Evolutionary conservation across 2,113 vertebrate species (phyloP), one percentile per base, ranked within the genome.

Genomic region (Menura novaehollandiae): DNA sequence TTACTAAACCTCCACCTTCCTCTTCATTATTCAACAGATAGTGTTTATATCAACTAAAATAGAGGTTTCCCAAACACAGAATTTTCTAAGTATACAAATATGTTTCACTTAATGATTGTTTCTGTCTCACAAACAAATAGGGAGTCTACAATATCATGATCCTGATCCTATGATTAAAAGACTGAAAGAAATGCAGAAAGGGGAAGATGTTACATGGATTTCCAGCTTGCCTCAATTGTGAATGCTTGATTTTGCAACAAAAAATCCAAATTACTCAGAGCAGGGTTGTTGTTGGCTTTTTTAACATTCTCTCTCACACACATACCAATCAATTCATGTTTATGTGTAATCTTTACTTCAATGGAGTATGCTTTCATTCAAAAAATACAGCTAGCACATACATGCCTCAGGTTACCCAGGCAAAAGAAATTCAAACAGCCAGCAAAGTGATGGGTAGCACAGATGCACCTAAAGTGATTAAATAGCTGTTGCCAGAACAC

Each of bases 361-460:
- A 3, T 69, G 53, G 6, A 64, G 22, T 47, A 56, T 44, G 20
- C 44, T 76, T 91, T 86, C 26, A 59, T 92, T 96, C 82, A 55
- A 81, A 96, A 92, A 93, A 44, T 43, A 62, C 35, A 83, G 46
- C 43, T 32, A 74, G 52, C 32, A 89, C 37, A 60, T 51, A 28
- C 8, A 63, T 37, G 64, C 64, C 71, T 91, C n/a, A 77, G 74
- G 80, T 79, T 78, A 81, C 13, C 6, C 60, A 67, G 47, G 47
- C 41, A 87, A 92, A 82, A 84, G 60, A 80, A 92, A 94, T 28
- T 71, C 49, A 66, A 76, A 52, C 32, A 91, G 60, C 32, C 79
- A 96, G 83, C 37, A 81, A 91, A 93, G 69, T 62, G 82, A 93
- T 7, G 1, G 66, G 71, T 83, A 95, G 88, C 69, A 96, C 56